Percentiles rank a stretch among this genome's conserved stretches.
These are phyloP conservation scores for Drosophila acutilabella DNA, from an alignment of 2,888 invertebrate genomes.

Conservation along the genomic window DNA sequence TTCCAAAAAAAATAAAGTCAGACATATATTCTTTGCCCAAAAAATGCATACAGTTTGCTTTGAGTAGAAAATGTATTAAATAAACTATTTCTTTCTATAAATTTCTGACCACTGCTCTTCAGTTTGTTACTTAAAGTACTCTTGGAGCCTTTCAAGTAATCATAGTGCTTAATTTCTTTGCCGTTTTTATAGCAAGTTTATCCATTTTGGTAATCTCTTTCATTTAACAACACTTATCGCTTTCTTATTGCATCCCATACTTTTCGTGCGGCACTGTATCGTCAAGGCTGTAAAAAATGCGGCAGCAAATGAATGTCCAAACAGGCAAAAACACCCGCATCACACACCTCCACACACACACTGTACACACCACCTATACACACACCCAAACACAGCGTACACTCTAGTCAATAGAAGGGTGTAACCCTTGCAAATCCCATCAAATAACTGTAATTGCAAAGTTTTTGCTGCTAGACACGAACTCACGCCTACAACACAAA, in stretches of 20 bases:
- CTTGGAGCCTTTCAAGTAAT: background rate
- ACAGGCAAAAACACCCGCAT: slow-evolving; percentile 44
- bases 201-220: slow-evolving; percentile 40
- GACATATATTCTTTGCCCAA: too few species aligned
- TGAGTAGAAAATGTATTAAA: too few species aligned
- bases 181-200: slow-evolving; percentile 19
- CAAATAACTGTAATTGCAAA: slow-evolving; percentile 81
- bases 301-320: slow-evolving; percentile 75
- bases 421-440: slow-evolving; percentile 73
- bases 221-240: slow-evolving; percentile 54
- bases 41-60: too few species aligned
- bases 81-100: too few species aligned
- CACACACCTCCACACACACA: slow-evolving; percentile 27
- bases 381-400: slow-evolving; percentile 28
- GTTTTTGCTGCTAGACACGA: slow-evolving; percentile 74
- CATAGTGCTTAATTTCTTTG: background rate
- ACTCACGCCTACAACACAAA: slow-evolving; percentile 57
- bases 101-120: too few species aligned
- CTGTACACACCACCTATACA: slow-evolving; percentile 9
- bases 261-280: slow-evolving; percentile 34
- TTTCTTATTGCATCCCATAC: slow-evolving; percentile 24
- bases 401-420: slow-evolving; percentile 25
- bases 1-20: too few species aligned
- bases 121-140: background rate
- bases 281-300: slow-evolving; percentile 62